A percentile compares a stretch with the other conserved stretches of the same genome.
These are phyloP conservation scores for Lymantria monacha DNA, from an alignment of 2,888 invertebrate genomes.

Conservation along the genomic window DNA sequence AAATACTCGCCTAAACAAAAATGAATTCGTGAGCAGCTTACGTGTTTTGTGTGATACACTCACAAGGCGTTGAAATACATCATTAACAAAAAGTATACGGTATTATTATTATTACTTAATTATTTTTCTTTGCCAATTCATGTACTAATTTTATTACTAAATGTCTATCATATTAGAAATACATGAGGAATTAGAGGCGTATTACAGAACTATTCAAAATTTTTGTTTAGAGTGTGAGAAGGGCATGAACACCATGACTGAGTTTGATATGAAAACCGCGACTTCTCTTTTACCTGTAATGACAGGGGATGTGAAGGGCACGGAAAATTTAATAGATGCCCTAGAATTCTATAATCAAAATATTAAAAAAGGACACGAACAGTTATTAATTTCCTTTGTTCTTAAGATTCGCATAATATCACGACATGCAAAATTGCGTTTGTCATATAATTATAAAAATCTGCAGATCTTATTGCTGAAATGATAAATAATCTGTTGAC, in stretches of 20 bases:
- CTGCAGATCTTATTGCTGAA: not conserved
- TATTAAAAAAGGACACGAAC: not conserved
- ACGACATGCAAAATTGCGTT: not conserved
- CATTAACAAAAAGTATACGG: too few species aligned
- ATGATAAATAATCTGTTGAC: not conserved
- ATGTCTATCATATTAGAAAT: too few species aligned
- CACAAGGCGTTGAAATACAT: too few species aligned
- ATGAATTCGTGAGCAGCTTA: too few species aligned
- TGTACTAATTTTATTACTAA: too few species aligned
- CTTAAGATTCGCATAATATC: not conserved
- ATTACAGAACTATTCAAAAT: too few species aligned
- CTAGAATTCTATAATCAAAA: not conserved
- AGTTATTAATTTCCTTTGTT: not conserved
- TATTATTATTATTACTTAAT: too few species aligned
- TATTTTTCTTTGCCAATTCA: too few species aligned
- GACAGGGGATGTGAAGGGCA: not conserved
- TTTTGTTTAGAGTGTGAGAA: too few species aligned
- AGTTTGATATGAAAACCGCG: not conserved
- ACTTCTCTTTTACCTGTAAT: not conserved
- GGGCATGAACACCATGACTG: not conserved
- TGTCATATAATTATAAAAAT: not conserved
- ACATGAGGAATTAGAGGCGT: too few species aligned
- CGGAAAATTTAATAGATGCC: not conserved
- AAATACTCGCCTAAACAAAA: too few species aligned
- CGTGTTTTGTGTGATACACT: too few species aligned